Conservation (phyloP, 2,113 vertebrate genomes). For the Nannospalax galili region DNA sequence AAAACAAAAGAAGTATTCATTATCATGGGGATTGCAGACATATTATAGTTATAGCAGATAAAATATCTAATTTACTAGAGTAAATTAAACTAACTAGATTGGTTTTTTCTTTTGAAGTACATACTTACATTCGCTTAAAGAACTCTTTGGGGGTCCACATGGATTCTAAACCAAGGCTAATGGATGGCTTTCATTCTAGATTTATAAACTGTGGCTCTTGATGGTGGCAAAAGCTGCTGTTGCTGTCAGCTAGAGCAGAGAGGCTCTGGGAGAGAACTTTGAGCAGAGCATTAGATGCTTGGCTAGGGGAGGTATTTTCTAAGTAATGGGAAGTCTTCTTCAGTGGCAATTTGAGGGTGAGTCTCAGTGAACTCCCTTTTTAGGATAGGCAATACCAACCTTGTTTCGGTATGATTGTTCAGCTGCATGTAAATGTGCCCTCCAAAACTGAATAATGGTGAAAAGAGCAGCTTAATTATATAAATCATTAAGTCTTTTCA, state of each 20-base stretch:
- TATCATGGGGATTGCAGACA: constrained; percentile 75
- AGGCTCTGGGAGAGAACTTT: not conserved
- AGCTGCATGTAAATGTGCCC: not conserved
- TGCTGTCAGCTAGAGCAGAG: not conserved
- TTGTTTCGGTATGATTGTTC: not conserved
- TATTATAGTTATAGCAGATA: constrained; percentile 81
- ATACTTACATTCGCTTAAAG: constrained; percentile 79
- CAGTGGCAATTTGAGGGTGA: constrained; percentile 16
- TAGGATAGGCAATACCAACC: not conserved
- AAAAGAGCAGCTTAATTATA: constrained; percentile 60
- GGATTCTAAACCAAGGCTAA: constrained; percentile 72
- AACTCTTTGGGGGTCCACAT: constrained; percentile 68
- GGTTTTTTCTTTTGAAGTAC: constrained; percentile 71
- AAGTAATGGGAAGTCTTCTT: constrained; percentile 21
- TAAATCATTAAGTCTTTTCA: constrained; percentile 70
- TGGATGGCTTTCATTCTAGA: constrained; percentile 71
- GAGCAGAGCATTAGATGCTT: not conserved
- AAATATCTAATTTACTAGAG: constrained; percentile 84
- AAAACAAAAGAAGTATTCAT: constrained; percentile 77
- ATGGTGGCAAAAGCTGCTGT: not conserved
- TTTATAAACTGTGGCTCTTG: constrained; percentile 32
- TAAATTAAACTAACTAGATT: constrained; percentile 86
- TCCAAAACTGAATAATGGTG: constrained; percentile 59
- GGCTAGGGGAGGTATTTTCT: not conserved
- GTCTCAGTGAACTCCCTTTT: constrained; percentile 11